phyloP scores from a whole-genome alignment of 1,140 invertebrate species.

The Ericerus pela region DNA sequence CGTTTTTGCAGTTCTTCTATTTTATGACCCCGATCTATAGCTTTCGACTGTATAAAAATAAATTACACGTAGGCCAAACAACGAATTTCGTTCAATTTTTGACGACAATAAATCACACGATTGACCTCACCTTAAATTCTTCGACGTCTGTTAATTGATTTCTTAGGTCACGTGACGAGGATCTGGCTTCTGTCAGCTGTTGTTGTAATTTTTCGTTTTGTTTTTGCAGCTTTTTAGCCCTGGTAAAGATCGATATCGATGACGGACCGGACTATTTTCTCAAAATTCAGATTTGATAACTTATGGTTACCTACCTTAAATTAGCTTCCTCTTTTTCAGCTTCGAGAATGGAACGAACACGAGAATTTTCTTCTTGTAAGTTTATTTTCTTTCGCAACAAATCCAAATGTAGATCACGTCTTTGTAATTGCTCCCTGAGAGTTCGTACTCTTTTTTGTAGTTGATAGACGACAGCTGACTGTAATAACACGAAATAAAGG shows the following conservation, averaged over 20 bases:
- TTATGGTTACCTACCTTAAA: slow-evolving; percentile 33
- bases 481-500: neutral
- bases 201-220: slow-evolving; percentile 56
- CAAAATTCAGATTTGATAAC: neutral
- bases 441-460: slow-evolving; percentile 63
- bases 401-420: slow-evolving; percentile 80
- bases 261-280: neutral
- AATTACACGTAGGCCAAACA: neutral
- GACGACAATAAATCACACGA: too few relatives aligned
- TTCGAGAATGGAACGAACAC: slow-evolving; percentile 23
- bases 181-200: slow-evolving; percentile 53
- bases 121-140: slow-evolving; percentile 53
- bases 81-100: neutral
- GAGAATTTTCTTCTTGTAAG: slow-evolving; percentile 38
- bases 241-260: slow-evolving; percentile 16
- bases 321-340: slow-evolving; percentile 60
- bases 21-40: slow-evolving; percentile 62
- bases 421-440: slow-evolving; percentile 72
- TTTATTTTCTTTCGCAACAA: slow-evolving; percentile 69
- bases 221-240: slow-evolving; percentile 55
- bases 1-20: slow-evolving; percentile 66
- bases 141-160: slow-evolving; percentile 61
- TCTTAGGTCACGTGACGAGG: slow-evolving; percentile 56
- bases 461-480: slow-evolving; percentile 71
- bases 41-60: slow-evolving; percentile 45